These are phyloP conservation scores for Scaptomyza montana DNA, from an alignment of 1,140 invertebrate species.

Conservation along the genomic window DNA sequence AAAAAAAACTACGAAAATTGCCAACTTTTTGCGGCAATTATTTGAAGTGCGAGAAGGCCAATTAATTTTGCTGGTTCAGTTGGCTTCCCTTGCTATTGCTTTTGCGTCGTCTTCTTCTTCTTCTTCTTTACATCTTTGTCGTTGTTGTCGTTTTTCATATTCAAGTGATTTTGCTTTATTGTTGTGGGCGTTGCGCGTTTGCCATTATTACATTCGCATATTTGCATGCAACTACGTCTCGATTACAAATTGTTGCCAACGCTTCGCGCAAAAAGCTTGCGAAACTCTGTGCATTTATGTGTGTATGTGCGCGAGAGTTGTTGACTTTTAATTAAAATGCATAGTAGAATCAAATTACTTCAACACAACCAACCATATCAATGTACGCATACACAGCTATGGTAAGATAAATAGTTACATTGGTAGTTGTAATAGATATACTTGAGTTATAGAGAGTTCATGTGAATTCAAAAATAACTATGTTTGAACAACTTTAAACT, in stretches of 20 bases:
- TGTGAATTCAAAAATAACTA: no score
- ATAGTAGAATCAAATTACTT: slow-evolving; percentile 79
- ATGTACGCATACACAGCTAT: slow-evolving; percentile 18
- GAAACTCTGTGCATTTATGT: slow-evolving; percentile 16
- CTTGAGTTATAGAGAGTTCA: no score
- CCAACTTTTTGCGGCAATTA: slow-evolving; percentile 14
- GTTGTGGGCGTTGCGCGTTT: slow-evolving; percentile 43
- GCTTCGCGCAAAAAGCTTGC: slow-evolving; percentile 18
- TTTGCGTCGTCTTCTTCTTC: slow-evolving; percentile 18
- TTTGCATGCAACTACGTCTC: slow-evolving; percentile 57
- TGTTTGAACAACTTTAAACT: no score
- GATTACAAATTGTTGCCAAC: slow-evolving; percentile 55
- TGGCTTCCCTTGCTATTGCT: slow-evolving; percentile 20
- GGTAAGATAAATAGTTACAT: neutral
- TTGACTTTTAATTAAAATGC: slow-evolving; percentile 82
- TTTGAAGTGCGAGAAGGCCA: slow-evolving; percentile 36
- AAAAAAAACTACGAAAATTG: slow-evolving; percentile 11
- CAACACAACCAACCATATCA: slow-evolving; percentile 30
- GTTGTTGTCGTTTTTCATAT: slow-evolving; percentile 11
- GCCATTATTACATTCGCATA: slow-evolving; percentile 52
- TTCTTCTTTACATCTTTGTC: neutral
- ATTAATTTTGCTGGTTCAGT: slow-evolving; percentile 50
- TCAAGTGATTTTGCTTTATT: slow-evolving; percentile 33
- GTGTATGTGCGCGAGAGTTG: slow-evolving; percentile 58
- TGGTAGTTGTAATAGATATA: no score